These are phyloP conservation scores for Stigmatopora nigra DNA, from an alignment of 2,113 vertebrate species.

Conservation along the genomic window DNA sequence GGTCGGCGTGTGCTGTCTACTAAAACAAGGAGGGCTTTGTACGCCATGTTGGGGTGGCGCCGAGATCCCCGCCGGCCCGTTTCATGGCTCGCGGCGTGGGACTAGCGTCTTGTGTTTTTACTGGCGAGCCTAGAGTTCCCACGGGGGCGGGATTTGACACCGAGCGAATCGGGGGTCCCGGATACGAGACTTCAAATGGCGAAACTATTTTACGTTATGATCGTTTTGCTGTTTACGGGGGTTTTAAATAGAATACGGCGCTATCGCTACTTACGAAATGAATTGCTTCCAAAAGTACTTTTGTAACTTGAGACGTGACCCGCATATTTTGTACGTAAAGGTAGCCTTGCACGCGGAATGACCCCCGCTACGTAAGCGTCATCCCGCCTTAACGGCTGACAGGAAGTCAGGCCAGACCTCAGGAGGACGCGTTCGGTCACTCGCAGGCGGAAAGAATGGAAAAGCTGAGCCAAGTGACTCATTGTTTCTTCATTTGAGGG, in stretches of 20 bases:
- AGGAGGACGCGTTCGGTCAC: constrained; percentile 37
- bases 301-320: no score
- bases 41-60: constrained; percentile 20
- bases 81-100: constrained; percentile 23
- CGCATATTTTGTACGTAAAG: no score
- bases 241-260: not conserved
- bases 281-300: no score
- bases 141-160: not conserved
- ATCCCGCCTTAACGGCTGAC: constrained; percentile 56
- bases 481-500: constrained; percentile 32
- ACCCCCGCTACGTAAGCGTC: constrained; percentile 17
- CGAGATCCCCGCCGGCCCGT: constrained; percentile 35
- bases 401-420: constrained; percentile 54
- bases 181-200: not conserved
- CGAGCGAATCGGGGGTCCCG: not conserved
- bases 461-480: constrained; percentile 37
- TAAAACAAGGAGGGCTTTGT: constrained; percentile 53
- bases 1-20: constrained; percentile 31
- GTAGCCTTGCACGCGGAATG: no score
- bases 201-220: not conserved
- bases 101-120: not conserved
- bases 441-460: constrained; percentile 33
- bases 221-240: not conserved
- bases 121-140: not conserved
- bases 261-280: no score